Conservation (phyloP, 2,113 vertebrate species). For the Xiphophorus couchianus region DNA sequence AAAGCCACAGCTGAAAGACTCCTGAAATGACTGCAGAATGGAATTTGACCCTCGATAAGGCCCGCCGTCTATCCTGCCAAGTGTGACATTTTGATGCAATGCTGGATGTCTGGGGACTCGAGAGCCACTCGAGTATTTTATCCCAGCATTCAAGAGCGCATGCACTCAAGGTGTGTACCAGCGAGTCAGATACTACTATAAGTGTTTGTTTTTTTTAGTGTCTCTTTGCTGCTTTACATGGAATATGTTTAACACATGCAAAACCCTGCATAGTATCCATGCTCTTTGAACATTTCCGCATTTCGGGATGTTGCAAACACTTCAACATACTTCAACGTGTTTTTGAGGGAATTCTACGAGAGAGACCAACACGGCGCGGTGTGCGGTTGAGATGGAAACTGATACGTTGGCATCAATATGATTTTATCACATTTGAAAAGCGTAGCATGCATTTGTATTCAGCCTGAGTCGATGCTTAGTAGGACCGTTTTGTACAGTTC, state of each 20-base stretch:
- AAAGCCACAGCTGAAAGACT: constrained; percentile 47
- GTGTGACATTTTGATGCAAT: constrained; percentile 70
- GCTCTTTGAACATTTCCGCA: background rate
- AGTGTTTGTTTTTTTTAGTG: background rate
- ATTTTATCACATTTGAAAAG: background rate
- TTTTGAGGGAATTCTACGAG: background rate
- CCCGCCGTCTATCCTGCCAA: constrained; percentile 48
- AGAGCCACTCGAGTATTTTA: constrained; percentile 46
- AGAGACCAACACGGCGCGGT: background rate
- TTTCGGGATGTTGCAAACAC: background rate
- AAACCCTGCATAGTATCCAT: background rate
- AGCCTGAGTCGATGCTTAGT: background rate
- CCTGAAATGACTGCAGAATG: constrained; percentile 54
- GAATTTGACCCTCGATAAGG: constrained; percentile 62
- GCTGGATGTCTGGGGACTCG: constrained; percentile 31
- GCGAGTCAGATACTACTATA: constrained; percentile 10
- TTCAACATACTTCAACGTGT: background rate
- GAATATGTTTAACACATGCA: background rate
- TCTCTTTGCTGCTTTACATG: background rate
- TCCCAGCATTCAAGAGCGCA: constrained; percentile 24
- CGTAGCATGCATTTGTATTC: background rate
- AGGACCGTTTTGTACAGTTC: too few species aligned
- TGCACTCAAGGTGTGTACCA: constrained; percentile 25
- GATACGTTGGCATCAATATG: background rate
- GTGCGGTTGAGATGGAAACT: background rate